phyloP scores from a whole-genome alignment of 2,797 vertebrate species.

The Pipistrellus kuhlii region DNA sequence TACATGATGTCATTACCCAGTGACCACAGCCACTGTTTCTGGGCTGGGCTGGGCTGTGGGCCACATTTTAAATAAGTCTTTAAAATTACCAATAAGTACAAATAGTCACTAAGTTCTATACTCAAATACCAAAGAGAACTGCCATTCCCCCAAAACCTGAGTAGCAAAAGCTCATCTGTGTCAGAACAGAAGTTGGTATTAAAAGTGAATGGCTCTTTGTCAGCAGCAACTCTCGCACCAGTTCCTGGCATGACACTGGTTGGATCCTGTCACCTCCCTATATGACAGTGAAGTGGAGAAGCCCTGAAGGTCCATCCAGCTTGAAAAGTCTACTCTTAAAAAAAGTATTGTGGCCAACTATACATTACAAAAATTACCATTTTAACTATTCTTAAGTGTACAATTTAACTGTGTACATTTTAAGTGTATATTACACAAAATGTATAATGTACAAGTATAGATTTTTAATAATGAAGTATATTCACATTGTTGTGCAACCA shows the following conservation, averaged over 20 bases:
- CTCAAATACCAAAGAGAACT: conserved; percentile 14
- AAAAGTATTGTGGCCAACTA: background rate
- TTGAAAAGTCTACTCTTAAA: background rate
- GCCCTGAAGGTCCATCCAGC: background rate
- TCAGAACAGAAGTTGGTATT: background rate
- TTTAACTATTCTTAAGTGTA: background rate
- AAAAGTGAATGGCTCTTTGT: background rate
- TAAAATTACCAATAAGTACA: conserved; percentile 48
- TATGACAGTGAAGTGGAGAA: background rate
- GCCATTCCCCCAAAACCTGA: background rate
- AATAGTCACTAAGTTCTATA: conserved; percentile 32
- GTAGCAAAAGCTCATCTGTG: background rate
- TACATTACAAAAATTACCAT: background rate
- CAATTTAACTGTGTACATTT: background rate
- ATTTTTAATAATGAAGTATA: background rate
- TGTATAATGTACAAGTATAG: background rate
- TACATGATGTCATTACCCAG: no score
- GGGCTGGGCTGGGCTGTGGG: no score
- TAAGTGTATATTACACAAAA: background rate
- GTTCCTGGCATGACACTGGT: background rate
- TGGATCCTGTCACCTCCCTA: background rate
- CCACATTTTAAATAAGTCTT: background rate
- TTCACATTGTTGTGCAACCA: background rate
- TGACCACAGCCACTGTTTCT: no score
- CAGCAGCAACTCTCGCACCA: background rate